Percentiles rank a stretch among this genome's conserved stretches.
Evolutionary conservation across 2,888 invertebrate species (phyloP).

Genomic region (Parnassius apollo): DNA sequence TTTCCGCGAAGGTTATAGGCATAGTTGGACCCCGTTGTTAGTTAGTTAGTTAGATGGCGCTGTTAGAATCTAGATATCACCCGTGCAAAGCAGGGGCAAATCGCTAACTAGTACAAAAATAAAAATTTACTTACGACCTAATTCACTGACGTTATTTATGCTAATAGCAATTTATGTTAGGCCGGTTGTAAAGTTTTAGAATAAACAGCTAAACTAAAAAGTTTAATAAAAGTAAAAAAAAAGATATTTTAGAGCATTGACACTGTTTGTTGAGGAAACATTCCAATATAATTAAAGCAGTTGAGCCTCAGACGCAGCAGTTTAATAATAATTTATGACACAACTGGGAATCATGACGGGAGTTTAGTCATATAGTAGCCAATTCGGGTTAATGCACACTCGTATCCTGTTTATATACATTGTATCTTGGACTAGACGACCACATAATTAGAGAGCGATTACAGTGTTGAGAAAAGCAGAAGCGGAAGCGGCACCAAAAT

Average conservation of each 20-base stretch:
- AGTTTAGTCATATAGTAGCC: slow-evolving; percentile 31
- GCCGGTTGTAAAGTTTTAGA: too few relatives aligned
- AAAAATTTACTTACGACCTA: too few relatives aligned
- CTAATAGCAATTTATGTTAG: too few relatives aligned
- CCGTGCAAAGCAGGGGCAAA: too few relatives aligned
- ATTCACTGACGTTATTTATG: too few relatives aligned
- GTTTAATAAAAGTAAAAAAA: too few relatives aligned
- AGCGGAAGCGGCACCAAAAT: neutral
- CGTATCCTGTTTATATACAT: slow-evolving; percentile 36
- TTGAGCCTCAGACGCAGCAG: slow-evolving; percentile 6
- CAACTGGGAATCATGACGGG: slow-evolving; percentile 24
- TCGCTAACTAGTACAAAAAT: too few relatives aligned
- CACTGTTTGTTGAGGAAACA: slow-evolving; percentile 12
- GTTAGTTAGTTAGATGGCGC: too few relatives aligned
- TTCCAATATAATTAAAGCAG: slow-evolving; percentile 13
- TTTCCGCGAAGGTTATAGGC: too few relatives aligned
- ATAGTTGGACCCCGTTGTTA: too few relatives aligned
- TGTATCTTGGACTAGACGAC: slow-evolving; percentile 15
- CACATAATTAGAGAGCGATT: slow-evolving; percentile 1
- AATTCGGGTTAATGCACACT: slow-evolving; percentile 37
- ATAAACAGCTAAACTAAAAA: too few relatives aligned
- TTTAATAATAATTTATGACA: slow-evolving; percentile 24
- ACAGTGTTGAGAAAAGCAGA: slow-evolving; percentile 10
- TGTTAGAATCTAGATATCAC: too few relatives aligned
- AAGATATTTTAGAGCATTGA: neutral